These are phyloP conservation scores for Orchesella flavescens DNA, from an alignment of 2,888 invertebrate species.

Conservation along the genomic window DNA sequence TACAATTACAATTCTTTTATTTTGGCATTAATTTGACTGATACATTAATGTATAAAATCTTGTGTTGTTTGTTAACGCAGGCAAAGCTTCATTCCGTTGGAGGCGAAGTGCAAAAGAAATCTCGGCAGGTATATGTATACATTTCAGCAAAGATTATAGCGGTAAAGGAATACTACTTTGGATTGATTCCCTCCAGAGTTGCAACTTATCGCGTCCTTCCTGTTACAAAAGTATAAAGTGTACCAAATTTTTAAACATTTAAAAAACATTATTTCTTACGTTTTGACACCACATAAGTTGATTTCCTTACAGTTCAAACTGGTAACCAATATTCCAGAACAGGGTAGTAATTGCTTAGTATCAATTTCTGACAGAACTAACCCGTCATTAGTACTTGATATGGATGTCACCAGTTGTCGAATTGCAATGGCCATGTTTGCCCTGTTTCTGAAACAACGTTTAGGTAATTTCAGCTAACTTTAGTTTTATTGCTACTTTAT, in stretches of 20 bases:
- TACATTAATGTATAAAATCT: too few relatives aligned
- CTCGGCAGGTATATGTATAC: constrained; percentile 67
- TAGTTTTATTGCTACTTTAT: too few relatives aligned
- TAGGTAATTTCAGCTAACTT: constrained; percentile 72
- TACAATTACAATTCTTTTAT: background rate
- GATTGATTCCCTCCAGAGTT: constrained; percentile 67
- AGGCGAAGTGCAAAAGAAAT: constrained; percentile 63
- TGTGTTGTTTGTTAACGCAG: background rate
- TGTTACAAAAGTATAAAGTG: constrained; percentile 65
- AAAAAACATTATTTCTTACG: background rate
- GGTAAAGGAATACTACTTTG: constrained; percentile 69
- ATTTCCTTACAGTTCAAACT: constrained; percentile 62
- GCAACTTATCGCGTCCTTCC: constrained; percentile 69
- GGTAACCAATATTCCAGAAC: constrained; percentile 22
- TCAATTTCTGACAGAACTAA: constrained; percentile 68
- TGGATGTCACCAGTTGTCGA: constrained; percentile 74
- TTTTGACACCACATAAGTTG: background rate
- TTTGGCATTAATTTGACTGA: too few relatives aligned
- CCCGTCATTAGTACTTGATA: constrained; percentile 65
- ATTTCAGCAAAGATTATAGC: constrained; percentile 66
- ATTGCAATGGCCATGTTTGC: constrained; percentile 76
- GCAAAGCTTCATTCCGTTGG: constrained; percentile 43
- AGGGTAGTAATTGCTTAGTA: constrained; percentile 38
- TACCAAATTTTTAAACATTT: background rate
- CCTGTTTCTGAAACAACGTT: constrained; percentile 75